Evolutionary conservation across 1,140 invertebrate species (phyloP).

Genomic region (Melitaea cinxia): DNA sequence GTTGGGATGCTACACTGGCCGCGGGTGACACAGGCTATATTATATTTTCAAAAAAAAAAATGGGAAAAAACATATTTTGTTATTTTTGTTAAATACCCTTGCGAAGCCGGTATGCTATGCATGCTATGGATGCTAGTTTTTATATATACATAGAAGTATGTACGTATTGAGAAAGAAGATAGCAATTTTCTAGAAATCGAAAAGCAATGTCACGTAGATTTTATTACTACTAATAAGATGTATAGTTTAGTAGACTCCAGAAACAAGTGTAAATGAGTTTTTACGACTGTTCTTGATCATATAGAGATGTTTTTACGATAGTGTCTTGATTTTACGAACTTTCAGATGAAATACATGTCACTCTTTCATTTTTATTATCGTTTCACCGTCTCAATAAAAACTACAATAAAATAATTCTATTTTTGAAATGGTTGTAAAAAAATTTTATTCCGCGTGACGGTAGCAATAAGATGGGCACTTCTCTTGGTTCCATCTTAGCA

Average conservation of each 20-base stretch:
- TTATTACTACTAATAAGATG: neutral
- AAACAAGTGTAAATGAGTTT: neutral
- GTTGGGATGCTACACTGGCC: no score
- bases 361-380: neutral
- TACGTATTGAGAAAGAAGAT: no score
- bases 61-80: no score
- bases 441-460: neutral
- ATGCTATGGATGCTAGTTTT: no score
- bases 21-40: no score
- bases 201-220: no score
- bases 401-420: neutral
- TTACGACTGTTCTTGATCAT: constrained; percentile 5
- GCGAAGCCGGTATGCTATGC: no score
- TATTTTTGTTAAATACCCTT: no score
- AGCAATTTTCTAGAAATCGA: no score
- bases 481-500: no score
- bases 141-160: no score
- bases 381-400: constrained; percentile 5
- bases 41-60: no score
- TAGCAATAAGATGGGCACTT: neutral
- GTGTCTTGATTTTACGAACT: neutral
- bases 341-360: constrained; percentile 4
- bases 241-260: neutral
- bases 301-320: neutral
- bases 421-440: neutral